A percentile compares a stretch with the other conserved stretches of the same genome.
Evolutionary conservation across 2,113 vertebrate species (phyloP).

Genomic region (Puffinus mauretanicus): DNA sequence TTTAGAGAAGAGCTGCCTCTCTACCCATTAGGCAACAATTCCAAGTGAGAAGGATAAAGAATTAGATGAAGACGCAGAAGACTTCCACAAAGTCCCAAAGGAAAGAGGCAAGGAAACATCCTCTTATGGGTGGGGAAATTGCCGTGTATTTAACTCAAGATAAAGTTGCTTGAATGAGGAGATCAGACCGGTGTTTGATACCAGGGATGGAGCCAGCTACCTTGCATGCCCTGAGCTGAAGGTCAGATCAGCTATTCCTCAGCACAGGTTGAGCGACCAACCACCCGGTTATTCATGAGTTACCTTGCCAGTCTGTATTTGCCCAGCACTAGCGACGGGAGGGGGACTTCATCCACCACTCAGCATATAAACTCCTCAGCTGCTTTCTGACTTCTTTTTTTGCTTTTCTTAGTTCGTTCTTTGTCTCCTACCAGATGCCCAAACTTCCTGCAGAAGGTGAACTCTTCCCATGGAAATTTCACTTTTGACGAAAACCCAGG

Average conservation of each 20-base stretch:
- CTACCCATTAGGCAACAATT: background rate
- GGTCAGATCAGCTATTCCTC: background rate
- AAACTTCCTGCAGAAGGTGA: background rate
- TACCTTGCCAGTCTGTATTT: background rate
- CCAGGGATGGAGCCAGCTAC: background rate
- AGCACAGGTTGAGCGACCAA: background rate
- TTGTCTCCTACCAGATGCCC: background rate
- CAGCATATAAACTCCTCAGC: background rate
- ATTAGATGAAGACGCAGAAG: background rate
- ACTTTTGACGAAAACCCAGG: conserved; percentile 42
- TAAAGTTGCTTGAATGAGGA: background rate
- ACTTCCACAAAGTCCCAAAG: background rate
- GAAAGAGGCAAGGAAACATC: background rate
- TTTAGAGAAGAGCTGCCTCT: background rate
- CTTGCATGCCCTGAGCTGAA: background rate
- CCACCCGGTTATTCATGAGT: background rate
- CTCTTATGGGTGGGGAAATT: background rate
- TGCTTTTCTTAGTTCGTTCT: background rate
- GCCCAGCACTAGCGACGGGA: background rate
- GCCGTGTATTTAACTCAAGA: background rate
- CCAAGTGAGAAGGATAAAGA: background rate
- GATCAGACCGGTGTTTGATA: fast-evolving
- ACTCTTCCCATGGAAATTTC: conserved; percentile 16
- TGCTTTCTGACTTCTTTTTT: background rate
- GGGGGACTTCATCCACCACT: background rate